These are phyloP conservation scores for Drosophila leontia DNA, from an alignment of 1,140 invertebrate genomes.

Conservation along the genomic window DNA sequence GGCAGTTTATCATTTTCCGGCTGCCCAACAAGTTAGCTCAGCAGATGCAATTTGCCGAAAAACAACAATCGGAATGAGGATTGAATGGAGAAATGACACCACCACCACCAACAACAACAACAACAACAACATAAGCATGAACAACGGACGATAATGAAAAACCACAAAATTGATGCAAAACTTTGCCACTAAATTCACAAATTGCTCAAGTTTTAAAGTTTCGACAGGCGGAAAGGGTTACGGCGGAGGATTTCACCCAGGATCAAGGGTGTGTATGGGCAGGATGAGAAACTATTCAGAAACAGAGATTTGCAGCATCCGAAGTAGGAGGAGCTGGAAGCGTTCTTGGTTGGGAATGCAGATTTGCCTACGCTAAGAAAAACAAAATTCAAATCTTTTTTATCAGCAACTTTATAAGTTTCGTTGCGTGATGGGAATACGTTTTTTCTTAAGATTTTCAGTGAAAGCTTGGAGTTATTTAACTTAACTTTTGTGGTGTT, in stretches of 20 bases:
- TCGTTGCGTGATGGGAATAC: not conserved
- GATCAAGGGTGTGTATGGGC: constrained; percentile 37
- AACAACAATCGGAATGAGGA: constrained; percentile 44
- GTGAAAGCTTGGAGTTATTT: not conserved
- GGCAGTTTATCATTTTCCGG: constrained; percentile 69
- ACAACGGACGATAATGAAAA: constrained; percentile 71
- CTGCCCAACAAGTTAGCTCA: constrained; percentile 39
- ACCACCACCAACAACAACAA: constrained; percentile 2
- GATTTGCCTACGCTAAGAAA: constrained; percentile 51
- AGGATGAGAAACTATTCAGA: constrained; percentile 71
- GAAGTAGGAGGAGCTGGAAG: constrained; percentile 4
- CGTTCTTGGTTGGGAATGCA: constrained; percentile 45
- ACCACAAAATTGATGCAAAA: constrained; percentile 69
- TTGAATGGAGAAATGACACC: constrained; percentile 23
- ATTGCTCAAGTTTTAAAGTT: constrained; percentile 81
- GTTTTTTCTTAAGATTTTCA: not conserved
- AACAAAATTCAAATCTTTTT: not conserved
- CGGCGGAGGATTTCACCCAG: constrained; percentile 11
- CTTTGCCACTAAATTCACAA: constrained; percentile 80
- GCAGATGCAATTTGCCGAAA: constrained; percentile 60
- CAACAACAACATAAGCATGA: constrained; percentile 17
- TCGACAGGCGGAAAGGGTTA: constrained; percentile 44
- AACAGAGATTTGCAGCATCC: constrained; percentile 67
- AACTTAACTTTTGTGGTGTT: not conserved
- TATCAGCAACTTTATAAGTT: too few relatives aligned